Evolutionary conservation across 1,140 invertebrate genomes (phyloP).

Genomic region (Mya arenaria): DNA sequence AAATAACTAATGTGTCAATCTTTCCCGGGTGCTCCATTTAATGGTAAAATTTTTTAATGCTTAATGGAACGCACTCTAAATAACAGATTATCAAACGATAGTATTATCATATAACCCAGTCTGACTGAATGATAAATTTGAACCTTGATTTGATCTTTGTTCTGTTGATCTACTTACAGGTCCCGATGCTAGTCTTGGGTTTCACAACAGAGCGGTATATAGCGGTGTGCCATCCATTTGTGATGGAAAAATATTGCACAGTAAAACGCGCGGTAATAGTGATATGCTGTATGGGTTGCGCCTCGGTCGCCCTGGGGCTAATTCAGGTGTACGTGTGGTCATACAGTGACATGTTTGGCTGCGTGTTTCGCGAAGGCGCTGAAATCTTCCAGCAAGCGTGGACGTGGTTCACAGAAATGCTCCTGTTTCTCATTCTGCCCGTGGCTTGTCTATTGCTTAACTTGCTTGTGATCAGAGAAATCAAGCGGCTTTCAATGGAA

Average conservation of each 20-base stretch:
- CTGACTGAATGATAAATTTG: no score
- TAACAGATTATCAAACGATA: no score
- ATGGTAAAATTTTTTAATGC: no score
- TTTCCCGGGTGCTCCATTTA: no score
- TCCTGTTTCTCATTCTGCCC: conserved; percentile 75
- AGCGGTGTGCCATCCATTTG: conserved; percentile 96
- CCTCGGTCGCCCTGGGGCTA: conserved; percentile 63
- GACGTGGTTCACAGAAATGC: conserved; percentile 77
- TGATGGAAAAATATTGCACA: conserved; percentile 78
- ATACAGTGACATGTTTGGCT: conserved; percentile 44
- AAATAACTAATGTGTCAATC: no score
- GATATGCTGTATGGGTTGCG: conserved; percentile 53
- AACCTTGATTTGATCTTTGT: no score
- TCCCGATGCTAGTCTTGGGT: conserved; percentile 82
- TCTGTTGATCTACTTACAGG: no score
- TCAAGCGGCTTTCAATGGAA: conserved; percentile 65
- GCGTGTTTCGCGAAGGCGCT: background rate
- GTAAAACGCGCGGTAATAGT: conserved; percentile 66
- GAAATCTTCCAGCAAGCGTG: conserved; percentile 70
- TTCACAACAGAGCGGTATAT: conserved; percentile 98
- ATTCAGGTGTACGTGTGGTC: conserved; percentile 75
- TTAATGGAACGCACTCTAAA: no score
- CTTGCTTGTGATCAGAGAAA: conserved; percentile 77
- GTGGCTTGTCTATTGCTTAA: conserved; percentile 76
- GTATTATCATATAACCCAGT: no score